Evolutionary conservation across 2,888 invertebrate genomes (phyloP), one percentile per base, ranked within the genome.

Genomic region (Netelia fuscicornis): DNA sequence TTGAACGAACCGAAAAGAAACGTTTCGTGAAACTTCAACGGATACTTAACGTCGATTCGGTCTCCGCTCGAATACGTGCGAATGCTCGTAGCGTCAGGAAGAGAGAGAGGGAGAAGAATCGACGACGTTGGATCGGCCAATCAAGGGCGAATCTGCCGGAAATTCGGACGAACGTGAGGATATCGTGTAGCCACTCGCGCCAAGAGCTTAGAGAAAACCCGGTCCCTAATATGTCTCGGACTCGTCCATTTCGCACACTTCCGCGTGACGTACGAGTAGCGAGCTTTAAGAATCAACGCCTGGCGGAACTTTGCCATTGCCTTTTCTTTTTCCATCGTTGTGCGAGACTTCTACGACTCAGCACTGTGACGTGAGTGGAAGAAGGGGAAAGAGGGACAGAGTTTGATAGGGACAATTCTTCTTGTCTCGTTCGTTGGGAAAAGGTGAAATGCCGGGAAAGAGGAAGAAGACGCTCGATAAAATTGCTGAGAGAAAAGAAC

Each of bases 71-170:
- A 30, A 30, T 5, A 30, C 30, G 30, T 30, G 30, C 30, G 30
- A 30, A 30, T 5, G 2, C 30, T 30, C 30, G 30, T 30, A 30
- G 30, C n/a, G n/a, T n/a, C n/a, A n/a, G n/a, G n/a, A n/a, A 17
- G 17, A 17, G 17, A 17, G 17, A 17, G 17, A 17, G 17, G 0
- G 17, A 17, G 17, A 17, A 30, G 30, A 30, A 30, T 5, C 30
- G 5, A 30, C 5, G 30, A 30, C 30, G 30, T 30, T 30, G 30
- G 30, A 30, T 5, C 13, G 25, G 67, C 76, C 76, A 77, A 77
- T 77, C 76, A 77, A 77, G 23, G 5, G 58, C 44, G 67, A n/a
- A 67, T 67, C 76, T 56, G 13, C 67, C 65, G 76, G 67, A 77
- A 77, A 76, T 20, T 75, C 48, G 10, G 65, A 5, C 30, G 44